Conservation (phyloP, 2,797 vertebrate species). For the Microhierax caerulescens region DNA sequence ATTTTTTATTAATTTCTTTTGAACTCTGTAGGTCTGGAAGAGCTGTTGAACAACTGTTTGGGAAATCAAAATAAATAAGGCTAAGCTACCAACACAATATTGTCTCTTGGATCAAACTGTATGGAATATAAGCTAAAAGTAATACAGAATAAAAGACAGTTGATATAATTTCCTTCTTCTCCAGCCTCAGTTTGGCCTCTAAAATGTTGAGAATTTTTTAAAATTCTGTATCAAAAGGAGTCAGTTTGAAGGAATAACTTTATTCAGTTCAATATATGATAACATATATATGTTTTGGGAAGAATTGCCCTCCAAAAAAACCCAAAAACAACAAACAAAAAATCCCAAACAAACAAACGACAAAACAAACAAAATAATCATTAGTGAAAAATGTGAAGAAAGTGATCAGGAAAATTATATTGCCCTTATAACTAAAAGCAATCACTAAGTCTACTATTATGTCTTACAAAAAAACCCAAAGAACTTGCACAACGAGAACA, state of each 20-base stretch:
- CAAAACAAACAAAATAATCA: not conserved
- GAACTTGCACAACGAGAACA: not conserved
- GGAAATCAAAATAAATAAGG: not conserved
- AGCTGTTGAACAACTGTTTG: not conserved
- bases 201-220: not conserved
- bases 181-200: not conserved
- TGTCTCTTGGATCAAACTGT: not conserved
- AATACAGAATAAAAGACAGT: not conserved
- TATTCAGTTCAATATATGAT: not conserved
- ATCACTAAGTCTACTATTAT: not conserved
- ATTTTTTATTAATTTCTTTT: not conserved
- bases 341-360: not conserved
- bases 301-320: not conserved
- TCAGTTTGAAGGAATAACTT: not conserved
- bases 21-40: not conserved
- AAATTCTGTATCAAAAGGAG: not conserved
- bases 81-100: not conserved
- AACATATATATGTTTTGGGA: not conserved
- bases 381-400: not conserved
- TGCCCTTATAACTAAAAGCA: not conserved
- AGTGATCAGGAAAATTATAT: not conserved
- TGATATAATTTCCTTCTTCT: not conserved
- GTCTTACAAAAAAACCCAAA: not conserved
- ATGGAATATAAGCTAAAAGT: not conserved
- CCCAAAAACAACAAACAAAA: not conserved